A percentile compares a stretch with the other conserved stretches of the same genome.
Conservation (phyloP, 2,888 invertebrate species). For the Acleris laterana region DNA sequence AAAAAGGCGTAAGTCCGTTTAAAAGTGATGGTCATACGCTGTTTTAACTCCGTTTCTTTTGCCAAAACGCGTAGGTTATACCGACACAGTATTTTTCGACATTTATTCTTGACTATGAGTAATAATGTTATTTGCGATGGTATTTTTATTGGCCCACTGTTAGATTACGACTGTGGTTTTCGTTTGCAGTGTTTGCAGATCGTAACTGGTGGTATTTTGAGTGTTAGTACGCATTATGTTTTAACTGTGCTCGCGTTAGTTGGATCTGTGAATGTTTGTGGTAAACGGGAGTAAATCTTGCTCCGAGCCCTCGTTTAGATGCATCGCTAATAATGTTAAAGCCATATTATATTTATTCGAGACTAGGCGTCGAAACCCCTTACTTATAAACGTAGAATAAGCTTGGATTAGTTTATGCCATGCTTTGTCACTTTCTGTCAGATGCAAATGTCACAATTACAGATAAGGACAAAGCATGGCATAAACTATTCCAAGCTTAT, state of each 20-base stretch:
- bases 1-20: conserved; percentile 18
- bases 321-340: no score
- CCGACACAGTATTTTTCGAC: conserved; percentile 57
- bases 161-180: conserved; percentile 62
- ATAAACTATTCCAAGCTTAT: no score
- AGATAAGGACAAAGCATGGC: no score
- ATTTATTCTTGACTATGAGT: conserved; percentile 73
- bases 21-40: neutral
- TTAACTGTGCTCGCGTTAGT: neutral
- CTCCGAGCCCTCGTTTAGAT: no score
- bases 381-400: no score
- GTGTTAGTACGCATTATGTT: neutral
- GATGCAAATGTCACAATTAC: no score
- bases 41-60: conserved; percentile 42
- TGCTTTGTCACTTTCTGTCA: no score
- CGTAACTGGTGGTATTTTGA: conserved; percentile 18
- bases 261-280: neutral
- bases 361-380: no score
- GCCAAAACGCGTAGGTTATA: conserved; percentile 65
- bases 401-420: no score
- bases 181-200: conserved; percentile 44
- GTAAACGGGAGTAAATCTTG: no score
- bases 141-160: conserved; percentile 70
- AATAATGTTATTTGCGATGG: conserved; percentile 68
- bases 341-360: no score